These are phyloP conservation scores for Prionace glauca DNA, from an alignment of 2,797 vertebrate genomes.

Conservation along the genomic window DNA sequence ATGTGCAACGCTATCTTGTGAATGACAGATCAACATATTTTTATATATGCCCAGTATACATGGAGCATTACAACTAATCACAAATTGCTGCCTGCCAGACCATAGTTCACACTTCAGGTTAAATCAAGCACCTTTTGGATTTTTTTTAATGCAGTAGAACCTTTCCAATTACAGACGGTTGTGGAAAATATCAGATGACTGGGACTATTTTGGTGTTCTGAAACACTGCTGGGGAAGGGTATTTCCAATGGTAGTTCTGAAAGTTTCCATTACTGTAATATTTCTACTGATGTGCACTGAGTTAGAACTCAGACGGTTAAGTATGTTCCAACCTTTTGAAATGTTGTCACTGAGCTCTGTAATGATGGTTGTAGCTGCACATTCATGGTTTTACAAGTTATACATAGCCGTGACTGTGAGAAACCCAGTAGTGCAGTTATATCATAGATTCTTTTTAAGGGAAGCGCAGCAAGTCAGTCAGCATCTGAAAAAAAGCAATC, in stretches of 20 bases:
- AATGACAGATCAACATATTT: neutral
- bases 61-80: neutral
- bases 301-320: neutral
- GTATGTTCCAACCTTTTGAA: neutral
- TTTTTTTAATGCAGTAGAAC: neutral
- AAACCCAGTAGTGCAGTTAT: neutral
- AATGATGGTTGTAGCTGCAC: neutral
- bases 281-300: neutral
- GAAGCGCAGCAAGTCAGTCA: neutral
- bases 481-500: neutral
- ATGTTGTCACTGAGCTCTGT: neutral
- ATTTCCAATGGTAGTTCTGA: neutral
- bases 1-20: neutral
- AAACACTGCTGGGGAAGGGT: neutral
- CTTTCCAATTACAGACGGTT: neutral
- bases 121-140: neutral
- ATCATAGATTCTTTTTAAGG: neutral
- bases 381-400: neutral
- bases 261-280: neutral
- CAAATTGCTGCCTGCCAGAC: too few species aligned
- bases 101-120: neutral
- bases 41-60: neutral
- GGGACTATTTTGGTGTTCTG: neutral
- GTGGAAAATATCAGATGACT: neutral
- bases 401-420: neutral